These are phyloP conservation scores for Rattus rattus DNA, from an alignment of 2,113 vertebrate genomes.

Conservation along the genomic window DNA sequence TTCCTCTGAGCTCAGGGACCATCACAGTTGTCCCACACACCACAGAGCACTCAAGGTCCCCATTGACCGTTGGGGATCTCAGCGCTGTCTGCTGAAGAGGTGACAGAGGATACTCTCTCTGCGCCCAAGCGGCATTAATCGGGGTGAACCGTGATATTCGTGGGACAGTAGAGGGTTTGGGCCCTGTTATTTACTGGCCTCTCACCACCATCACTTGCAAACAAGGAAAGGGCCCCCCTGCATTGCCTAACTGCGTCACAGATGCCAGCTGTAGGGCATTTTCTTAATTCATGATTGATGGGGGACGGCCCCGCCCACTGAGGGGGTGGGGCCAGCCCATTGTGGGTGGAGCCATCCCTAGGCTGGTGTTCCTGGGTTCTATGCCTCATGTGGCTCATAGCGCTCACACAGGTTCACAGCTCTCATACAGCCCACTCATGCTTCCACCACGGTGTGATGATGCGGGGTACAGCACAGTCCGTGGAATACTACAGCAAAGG, in stretches of 20 bases:
- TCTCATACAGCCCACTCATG: no score
- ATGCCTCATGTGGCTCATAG: not conserved
- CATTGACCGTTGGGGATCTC: not conserved
- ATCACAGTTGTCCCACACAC: not conserved
- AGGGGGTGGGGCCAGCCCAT: no score
- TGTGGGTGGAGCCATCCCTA: no score
- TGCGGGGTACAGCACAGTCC: accelerated
- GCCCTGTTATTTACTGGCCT: not conserved
- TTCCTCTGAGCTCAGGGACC: not conserved
- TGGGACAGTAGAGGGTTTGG: not conserved
- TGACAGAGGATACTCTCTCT: not conserved
- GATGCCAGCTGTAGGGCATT: not conserved
- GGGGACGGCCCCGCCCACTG: no score
- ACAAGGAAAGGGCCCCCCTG: not conserved
- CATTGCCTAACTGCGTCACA: not conserved
- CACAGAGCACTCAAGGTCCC: not conserved
- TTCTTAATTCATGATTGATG: no score
- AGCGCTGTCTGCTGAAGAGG: not conserved
- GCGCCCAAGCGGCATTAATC: not conserved
- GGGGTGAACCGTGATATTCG: not conserved
- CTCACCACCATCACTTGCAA: not conserved
- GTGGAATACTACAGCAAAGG: not conserved
- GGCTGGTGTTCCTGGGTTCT: no score
- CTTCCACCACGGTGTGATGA: not conserved
- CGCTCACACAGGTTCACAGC: not conserved